Conservation (phyloP, 1,140 invertebrate genomes). For the Calliopsis andreniformis region DNA sequence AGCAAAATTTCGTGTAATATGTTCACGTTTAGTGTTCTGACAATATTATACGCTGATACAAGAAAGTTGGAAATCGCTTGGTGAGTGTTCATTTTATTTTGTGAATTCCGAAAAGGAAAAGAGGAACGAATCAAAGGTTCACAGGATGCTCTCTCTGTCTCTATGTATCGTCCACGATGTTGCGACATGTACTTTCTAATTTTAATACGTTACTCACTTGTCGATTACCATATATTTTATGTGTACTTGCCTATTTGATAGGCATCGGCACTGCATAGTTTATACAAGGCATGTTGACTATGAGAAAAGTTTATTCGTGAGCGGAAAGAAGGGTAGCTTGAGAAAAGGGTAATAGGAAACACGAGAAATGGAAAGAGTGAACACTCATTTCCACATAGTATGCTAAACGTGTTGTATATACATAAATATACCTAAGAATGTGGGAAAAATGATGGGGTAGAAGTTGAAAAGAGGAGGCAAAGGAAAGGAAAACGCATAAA, state of each 20-base stretch:
- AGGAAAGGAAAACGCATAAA: slow-evolving; percentile 22
- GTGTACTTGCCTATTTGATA: slow-evolving; percentile 75
- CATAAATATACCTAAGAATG: slow-evolving; percentile 53
- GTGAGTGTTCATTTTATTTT: too few relatives aligned
- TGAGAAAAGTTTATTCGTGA: slow-evolving; percentile 71
- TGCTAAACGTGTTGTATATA: slow-evolving; percentile 71
- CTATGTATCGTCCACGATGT: slow-evolving; percentile 69
- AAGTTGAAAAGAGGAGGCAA: slow-evolving; percentile 33
- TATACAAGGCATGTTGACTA: slow-evolving; percentile 75
- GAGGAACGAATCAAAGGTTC: neutral
- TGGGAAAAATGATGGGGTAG: neutral
- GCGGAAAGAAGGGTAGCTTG: slow-evolving; percentile 2
- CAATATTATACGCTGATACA: too few relatives aligned
- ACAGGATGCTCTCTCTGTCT: slow-evolving; percentile 30
- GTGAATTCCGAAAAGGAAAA: neutral
- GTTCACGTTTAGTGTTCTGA: too few relatives aligned
- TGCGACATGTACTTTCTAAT: slow-evolving; percentile 77
- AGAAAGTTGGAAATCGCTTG: too few relatives aligned
- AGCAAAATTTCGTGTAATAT: too few relatives aligned
- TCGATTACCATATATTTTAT: slow-evolving; percentile 77
- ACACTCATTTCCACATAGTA: slow-evolving; percentile 63
- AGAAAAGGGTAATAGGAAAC: neutral
- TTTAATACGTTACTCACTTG: slow-evolving; percentile 76
- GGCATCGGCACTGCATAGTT: slow-evolving; percentile 75
- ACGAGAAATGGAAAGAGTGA: neutral